phyloP scores from a whole-genome alignment of 2,113 vertebrate genomes.

The Sisor rabdophorus region DNA sequence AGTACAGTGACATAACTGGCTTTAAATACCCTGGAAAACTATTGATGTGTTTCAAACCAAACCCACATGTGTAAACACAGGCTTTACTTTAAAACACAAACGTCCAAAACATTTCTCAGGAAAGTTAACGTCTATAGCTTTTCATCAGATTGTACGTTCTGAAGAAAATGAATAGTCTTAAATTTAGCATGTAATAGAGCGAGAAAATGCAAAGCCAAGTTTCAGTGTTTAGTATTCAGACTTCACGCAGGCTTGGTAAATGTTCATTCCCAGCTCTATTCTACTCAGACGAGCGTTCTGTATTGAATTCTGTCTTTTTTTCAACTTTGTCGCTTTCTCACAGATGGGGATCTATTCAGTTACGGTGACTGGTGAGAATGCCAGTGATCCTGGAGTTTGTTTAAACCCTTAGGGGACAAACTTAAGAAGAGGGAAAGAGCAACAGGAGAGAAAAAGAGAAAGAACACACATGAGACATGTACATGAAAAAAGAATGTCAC shows the following conservation, averaged over 20 bases:
- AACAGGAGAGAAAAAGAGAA: background rate
- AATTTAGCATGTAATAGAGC: background rate
- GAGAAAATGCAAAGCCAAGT: background rate
- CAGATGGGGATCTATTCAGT: conserved; percentile 42
- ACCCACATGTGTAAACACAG: background rate
- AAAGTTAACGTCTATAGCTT: background rate
- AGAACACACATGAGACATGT: background rate
- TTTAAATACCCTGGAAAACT: conserved; percentile 24
- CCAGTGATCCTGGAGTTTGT: conserved; percentile 33
- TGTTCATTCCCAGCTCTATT: background rate
- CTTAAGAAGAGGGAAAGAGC: background rate
- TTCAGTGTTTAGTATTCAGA: background rate
- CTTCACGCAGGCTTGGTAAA: background rate
- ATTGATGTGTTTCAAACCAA: conserved; percentile 19
- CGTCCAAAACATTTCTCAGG: background rate
- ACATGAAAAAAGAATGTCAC: conserved; percentile 1
- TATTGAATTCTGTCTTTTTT: conserved; percentile 25
- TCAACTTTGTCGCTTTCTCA: conserved; percentile 25
- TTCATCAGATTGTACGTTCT: background rate
- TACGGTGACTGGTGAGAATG: conserved; percentile 43
- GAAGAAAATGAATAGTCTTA: background rate
- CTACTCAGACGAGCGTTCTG: conserved; percentile 1
- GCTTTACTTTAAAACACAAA: conserved; percentile 6
- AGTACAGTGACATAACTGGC: conserved; percentile 8
- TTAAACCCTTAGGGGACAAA: conserved; percentile 38